Evolutionary conservation across 2,113 vertebrate species (phyloP).

Genomic region (Marmota flaviventris): DNA sequence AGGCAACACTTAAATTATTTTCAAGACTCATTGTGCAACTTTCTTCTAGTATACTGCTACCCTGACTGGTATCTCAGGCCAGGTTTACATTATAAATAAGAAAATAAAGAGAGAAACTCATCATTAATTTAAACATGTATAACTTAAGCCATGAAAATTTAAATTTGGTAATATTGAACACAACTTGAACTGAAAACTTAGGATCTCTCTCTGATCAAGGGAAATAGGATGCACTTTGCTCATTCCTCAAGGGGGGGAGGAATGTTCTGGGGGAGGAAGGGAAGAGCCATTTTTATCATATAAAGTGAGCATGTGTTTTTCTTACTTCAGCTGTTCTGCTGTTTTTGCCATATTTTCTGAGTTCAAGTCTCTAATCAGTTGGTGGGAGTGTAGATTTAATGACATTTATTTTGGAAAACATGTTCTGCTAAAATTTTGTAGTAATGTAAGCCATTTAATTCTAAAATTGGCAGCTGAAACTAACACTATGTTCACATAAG

Average conservation of each 20-base stretch:
- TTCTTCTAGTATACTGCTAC: background rate
- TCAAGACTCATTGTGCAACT: background rate
- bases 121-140: conserved; percentile 1
- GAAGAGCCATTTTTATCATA: background rate
- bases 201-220: background rate
- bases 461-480: conserved; percentile 75
- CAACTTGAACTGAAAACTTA: background rate
- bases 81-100: background rate
- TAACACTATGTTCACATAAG: conserved; percentile 35
- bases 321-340: conserved; percentile 67
- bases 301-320: conserved; percentile 70
- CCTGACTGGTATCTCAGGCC: background rate
- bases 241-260: background rate
- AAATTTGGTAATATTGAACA: background rate
- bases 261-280: background rate
- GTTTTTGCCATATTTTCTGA: conserved; percentile 71
- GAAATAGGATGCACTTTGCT: background rate
- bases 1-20: conserved; percentile 8
- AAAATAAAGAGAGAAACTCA: background rate
- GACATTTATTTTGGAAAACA: conserved; percentile 83
- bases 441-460: conserved; percentile 72
- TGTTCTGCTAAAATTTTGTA: conserved; percentile 71
- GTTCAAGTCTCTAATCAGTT: conserved; percentile 78
- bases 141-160: background rate
- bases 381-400: conserved; percentile 75